These are phyloP conservation scores for Herpetotheres cachinnans DNA, from an alignment of 2,113 vertebrate genomes.

Conservation along the genomic window DNA sequence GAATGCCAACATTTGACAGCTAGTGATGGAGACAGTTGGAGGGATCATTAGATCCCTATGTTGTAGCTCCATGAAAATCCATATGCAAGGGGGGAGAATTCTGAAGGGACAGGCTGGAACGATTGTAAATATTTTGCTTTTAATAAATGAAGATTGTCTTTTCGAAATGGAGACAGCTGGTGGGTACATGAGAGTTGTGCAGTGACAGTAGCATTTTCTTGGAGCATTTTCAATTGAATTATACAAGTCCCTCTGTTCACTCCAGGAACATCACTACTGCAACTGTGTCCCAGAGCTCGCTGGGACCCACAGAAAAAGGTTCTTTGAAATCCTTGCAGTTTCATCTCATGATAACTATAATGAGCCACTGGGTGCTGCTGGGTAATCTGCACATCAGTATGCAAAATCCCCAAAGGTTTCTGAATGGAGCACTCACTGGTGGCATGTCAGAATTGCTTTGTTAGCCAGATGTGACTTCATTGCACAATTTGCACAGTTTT, in stretches of 20 bases:
- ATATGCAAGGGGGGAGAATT: neutral
- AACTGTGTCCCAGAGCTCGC: neutral
- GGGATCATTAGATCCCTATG: neutral
- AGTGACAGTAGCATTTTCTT: conserved; percentile 28
- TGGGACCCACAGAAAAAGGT: neutral
- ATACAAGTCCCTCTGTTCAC: neutral
- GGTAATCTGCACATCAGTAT: neutral
- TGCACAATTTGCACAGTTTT: neutral
- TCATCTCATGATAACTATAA: neutral
- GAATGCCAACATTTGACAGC: conserved; percentile 2
- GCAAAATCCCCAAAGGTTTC: neutral
- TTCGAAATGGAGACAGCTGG: conserved; percentile 46
- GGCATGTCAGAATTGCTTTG: neutral
- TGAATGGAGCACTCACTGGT: neutral
- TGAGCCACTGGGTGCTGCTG: neutral
- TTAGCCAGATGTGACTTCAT: neutral
- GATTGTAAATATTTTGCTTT: conserved; percentile 57
- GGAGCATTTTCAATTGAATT: neutral
- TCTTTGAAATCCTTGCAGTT: conserved; percentile 29
- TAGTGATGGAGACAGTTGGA: neutral
- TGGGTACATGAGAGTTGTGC: neutral
- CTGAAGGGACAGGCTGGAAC: conserved; percentile 18
- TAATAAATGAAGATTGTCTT: neutral
- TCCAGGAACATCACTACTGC: neutral
- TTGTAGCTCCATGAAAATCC: conserved; percentile 11